Evolutionary conservation across 2,113 vertebrate genomes (phyloP).

Genomic region (Hoplias malabaricus): DNA sequence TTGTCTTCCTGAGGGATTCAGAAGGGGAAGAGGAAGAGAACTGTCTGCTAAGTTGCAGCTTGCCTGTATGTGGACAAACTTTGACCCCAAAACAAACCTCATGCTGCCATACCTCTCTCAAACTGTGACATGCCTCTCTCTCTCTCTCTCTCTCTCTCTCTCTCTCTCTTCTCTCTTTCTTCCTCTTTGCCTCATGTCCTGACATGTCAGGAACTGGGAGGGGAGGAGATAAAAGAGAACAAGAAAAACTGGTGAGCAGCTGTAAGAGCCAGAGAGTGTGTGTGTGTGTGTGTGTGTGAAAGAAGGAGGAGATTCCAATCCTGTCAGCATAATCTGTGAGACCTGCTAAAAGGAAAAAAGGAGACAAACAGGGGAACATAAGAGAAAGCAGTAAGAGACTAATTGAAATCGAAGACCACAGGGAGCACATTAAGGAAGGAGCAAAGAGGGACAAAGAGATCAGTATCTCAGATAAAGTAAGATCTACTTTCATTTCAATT

Average conservation of each 20-base stretch:
- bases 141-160: conserved; percentile 23
- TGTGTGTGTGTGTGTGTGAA: conserved; percentile 28
- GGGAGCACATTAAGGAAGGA: conserved; percentile 8
- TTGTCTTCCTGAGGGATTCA: conserved; percentile 10
- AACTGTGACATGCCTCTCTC: conserved; percentile 19
- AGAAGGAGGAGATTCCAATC: conserved; percentile 49
- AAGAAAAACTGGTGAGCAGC: conserved; percentile 72
- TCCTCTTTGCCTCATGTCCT: conserved; percentile 58
- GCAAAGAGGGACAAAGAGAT: conserved; percentile 39
- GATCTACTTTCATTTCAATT: conserved; percentile 2
- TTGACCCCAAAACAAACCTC: conserved; percentile 65
- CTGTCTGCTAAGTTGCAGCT: conserved; percentile 30
- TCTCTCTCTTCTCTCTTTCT: neutral
- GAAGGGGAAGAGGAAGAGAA: conserved; percentile 15
- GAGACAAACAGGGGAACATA: conserved; percentile 38
- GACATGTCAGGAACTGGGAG: conserved; percentile 64
- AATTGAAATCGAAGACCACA: neutral
- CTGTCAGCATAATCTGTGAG: conserved; percentile 30
- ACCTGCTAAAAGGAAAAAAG: conserved; percentile 39
- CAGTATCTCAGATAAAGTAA: conserved; percentile 42
- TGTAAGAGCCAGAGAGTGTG: conserved; percentile 40
- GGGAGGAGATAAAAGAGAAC: conserved; percentile 62
- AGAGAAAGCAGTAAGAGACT: conserved; percentile 2
- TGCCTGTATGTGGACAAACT: conserved; percentile 60
- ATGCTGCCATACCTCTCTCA: conserved; percentile 28